These are phyloP conservation scores for Venusia cambrica DNA, from an alignment of 2,888 invertebrate genomes.

Conservation along the genomic window DNA sequence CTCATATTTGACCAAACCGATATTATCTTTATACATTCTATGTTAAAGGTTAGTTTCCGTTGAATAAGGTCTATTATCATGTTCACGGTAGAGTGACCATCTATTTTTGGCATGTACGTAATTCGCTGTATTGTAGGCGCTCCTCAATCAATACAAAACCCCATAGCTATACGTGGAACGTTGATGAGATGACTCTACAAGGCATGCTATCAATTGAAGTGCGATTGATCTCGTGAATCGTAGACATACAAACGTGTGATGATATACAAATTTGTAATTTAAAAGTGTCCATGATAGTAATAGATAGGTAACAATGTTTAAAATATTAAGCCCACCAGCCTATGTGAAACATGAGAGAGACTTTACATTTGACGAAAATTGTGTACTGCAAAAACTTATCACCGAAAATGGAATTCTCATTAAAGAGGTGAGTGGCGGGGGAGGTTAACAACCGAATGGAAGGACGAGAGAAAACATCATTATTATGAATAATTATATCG, in stretches of 20 bases:
- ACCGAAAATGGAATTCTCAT: conserved; percentile 25
- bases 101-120: no score
- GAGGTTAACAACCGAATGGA: no score
- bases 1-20: no score
- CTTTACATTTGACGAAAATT: conserved; percentile 21
- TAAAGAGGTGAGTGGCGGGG: conserved; percentile 25
- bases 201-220: conserved; percentile 24
- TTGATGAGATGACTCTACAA: conserved; percentile 18
- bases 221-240: conserved; percentile 23
- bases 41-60: no score
- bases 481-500: no score
- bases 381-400: conserved; percentile 26
- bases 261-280: conserved; percentile 11
- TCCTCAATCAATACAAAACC: no score
- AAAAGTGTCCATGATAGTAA: not conserved
- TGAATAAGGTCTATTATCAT: no score
- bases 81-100: no score
- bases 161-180: no score
- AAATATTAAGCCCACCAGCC: conserved; percentile 17
- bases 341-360: conserved; percentile 17
- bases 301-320: conserved; percentile 19
- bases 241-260: conserved; percentile 11
- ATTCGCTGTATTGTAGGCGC: no score
- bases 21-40: no score
- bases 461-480: no score